Conservation (phyloP, 2,888 invertebrate genomes). For the Drosophila lacicola region DNA sequence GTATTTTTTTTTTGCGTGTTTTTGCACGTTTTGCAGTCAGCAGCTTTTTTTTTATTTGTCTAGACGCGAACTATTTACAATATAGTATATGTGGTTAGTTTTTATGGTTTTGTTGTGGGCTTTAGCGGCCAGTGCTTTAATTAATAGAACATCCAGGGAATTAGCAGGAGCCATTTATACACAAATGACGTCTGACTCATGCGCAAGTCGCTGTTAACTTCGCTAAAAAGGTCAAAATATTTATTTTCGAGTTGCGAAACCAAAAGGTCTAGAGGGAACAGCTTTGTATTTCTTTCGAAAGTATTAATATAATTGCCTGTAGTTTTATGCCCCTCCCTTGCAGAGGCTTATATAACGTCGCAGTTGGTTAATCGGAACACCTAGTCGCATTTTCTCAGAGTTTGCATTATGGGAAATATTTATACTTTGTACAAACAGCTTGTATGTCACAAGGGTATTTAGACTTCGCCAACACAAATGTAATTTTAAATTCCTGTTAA, state of each 20-base stretch:
- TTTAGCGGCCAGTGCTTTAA: conserved; percentile 32
- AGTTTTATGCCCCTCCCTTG: too few relatives aligned
- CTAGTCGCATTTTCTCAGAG: too few relatives aligned
- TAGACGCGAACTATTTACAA: conserved; percentile 34
- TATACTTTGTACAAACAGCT: too few relatives aligned
- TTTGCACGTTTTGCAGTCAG: conserved; percentile 37
- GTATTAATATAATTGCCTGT: too few relatives aligned
- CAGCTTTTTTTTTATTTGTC: conserved; percentile 45
- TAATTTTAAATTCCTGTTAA: too few relatives aligned
- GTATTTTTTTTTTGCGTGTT: conserved; percentile 33
- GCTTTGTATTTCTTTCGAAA: too few relatives aligned
- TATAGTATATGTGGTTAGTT: conserved; percentile 4
- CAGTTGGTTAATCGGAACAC: too few relatives aligned
- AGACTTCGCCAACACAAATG: too few relatives aligned
- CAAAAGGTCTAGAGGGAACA: neutral
- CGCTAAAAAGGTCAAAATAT: neutral
- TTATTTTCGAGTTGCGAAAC: neutral
- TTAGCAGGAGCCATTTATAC: conserved; percentile 1
- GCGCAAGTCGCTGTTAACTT: neutral
- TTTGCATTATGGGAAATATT: too few relatives aligned
- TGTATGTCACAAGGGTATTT: too few relatives aligned
- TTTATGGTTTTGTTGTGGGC: conserved; percentile 1
- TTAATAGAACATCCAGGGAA: conserved; percentile 13
- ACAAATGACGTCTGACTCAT: conserved; percentile 11
- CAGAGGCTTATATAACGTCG: too few relatives aligned